Percentiles rank a stretch among this genome's conserved stretches.
Conservation (phyloP, 2,888 invertebrate species). For the Dastarcus helophoroides region DNA sequence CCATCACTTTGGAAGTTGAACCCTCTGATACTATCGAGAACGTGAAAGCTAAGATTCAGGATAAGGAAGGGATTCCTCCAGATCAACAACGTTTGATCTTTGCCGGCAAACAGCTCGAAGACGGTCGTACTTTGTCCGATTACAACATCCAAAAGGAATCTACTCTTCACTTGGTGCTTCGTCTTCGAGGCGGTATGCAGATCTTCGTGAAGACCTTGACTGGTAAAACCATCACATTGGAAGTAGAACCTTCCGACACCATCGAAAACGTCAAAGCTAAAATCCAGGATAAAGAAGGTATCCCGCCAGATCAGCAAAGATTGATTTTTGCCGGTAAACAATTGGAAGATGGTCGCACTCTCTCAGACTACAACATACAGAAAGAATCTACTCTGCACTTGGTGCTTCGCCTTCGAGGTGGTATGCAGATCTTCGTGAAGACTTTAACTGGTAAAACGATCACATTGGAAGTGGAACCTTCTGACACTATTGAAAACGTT, state of each 20-base stretch:
- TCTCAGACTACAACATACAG: constrained; percentile 87
- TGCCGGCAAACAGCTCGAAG: constrained; percentile 65
- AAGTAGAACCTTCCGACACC: constrained; percentile 83
- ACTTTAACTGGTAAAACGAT: constrained; percentile 82
- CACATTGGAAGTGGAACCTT: constrained; percentile 3
- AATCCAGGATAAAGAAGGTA: constrained; percentile 84
- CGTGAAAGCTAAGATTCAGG: constrained; percentile 64
- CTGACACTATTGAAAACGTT: constrained; percentile 2
- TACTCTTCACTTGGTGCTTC: constrained; percentile 82
- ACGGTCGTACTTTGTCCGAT: constrained; percentile 66
- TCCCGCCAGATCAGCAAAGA: constrained; percentile 81
- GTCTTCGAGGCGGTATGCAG: constrained; percentile 65
- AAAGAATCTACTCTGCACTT: constrained; percentile 91
- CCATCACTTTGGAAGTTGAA: constrained; percentile 46
- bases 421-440: constrained; percentile 63
- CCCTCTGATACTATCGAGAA: constrained; percentile 89
- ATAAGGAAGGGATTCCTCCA: constrained; percentile 5
- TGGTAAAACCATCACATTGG: constrained; percentile 84
- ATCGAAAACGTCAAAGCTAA: constrained; percentile 92
- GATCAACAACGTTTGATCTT: constrained; percentile 6
- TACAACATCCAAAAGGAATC: constrained; percentile 67
- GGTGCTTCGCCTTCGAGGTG: constrained; percentile 62
- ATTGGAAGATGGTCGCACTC: constrained; percentile 85
- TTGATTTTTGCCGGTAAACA: constrained; percentile 88
- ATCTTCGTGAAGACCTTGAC: constrained; percentile 91